phyloP scores from a whole-genome alignment of 2,888 invertebrate species.

The Nymphalis urticae region DNA sequence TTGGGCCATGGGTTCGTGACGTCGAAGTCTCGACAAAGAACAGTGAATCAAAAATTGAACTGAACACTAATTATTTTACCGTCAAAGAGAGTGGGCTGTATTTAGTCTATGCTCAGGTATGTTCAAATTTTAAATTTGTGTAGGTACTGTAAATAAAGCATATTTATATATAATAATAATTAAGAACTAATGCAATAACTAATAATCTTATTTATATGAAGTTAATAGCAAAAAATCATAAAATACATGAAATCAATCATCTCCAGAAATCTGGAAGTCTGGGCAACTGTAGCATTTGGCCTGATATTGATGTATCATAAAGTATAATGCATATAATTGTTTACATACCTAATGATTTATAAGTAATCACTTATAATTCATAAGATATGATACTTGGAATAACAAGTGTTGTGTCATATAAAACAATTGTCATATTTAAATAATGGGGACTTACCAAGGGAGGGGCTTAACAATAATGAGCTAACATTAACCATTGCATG shows the following conservation, averaged over 20 bases:
- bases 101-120: conserved; percentile 71
- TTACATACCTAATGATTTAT: not conserved
- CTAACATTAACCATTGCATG: too few species aligned
- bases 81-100: conserved; percentile 69
- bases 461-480: too few species aligned
- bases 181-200: too few species aligned
- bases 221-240: too few species aligned
- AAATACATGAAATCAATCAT: too few species aligned
- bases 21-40: conserved; percentile 61
- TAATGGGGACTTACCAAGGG: not conserved
- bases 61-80: conserved; percentile 55
- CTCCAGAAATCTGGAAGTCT: too few species aligned
- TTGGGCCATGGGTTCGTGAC: conserved; percentile 72
- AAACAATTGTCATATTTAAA: not conserved
- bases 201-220: too few species aligned
- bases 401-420: not conserved
- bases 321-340: not conserved
- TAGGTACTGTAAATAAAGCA: not conserved
- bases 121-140: conserved; percentile 21
- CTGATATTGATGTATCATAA: too few species aligned
- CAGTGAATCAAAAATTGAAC: conserved; percentile 62
- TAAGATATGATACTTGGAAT: not conserved
- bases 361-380: not conserved
- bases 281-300: too few species aligned
- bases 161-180: too few species aligned